A percentile compares a stretch with the other conserved stretches of the same genome.
phyloP scores from a whole-genome alignment of 1,140 invertebrate genomes.

The Laupala kohalensis region DNA sequence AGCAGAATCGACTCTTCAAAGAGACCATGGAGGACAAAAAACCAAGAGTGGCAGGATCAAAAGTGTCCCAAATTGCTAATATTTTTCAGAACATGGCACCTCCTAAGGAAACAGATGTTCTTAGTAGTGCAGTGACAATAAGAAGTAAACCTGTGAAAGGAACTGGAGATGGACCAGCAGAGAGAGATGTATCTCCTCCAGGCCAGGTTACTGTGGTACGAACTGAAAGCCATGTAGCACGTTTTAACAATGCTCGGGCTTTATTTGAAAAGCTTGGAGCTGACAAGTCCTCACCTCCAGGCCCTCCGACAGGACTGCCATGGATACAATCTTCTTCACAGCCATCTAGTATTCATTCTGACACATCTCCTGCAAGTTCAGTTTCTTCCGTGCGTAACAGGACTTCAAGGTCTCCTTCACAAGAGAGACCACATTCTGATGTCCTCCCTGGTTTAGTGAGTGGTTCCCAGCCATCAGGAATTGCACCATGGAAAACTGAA shows the following conservation, averaged over 20 bases:
- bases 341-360: background rate
- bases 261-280: conserved; percentile 85
- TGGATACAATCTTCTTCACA: background rate
- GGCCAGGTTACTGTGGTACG: conserved; percentile 60
- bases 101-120: conserved; percentile 17
- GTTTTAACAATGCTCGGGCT: conserved; percentile 84
- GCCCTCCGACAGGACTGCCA: background rate
- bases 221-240: conserved; percentile 73
- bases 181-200: conserved; percentile 9
- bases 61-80: conserved; percentile 81
- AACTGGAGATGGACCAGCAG: conserved; percentile 8
- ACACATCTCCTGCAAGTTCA: conserved; percentile 3
- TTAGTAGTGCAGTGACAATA: conserved; percentile 7
- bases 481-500: background rate
- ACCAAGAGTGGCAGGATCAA: conserved; percentile 48
- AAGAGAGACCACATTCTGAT: background rate
- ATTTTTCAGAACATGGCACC: conserved; percentile 52
- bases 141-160: conserved; percentile 3
- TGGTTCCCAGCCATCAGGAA: conserved; percentile 1
- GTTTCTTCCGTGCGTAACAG: background rate
- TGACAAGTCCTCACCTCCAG: conserved; percentile 30
- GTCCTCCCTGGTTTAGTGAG: background rate
- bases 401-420: background rate
- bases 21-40: conserved; percentile 52
- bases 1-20: conserved; percentile 7